Conservation (phyloP, 1,140 invertebrate genomes). For the Drosophila tsacasi region DNA sequence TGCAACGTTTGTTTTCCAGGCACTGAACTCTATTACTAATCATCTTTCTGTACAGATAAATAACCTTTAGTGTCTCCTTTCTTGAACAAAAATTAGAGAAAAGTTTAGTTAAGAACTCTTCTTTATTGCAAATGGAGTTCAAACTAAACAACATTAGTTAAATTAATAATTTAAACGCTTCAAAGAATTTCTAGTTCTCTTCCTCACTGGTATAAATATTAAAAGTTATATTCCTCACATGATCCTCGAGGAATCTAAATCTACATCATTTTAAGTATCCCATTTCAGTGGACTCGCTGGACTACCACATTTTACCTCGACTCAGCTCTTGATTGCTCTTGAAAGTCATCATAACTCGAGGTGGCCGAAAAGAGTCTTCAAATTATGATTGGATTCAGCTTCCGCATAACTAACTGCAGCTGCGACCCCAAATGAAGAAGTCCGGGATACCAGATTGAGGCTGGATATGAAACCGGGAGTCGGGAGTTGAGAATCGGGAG, state of each 20-base stretch:
- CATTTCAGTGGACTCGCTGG: conserved; percentile 13
- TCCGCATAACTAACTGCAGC: conserved; percentile 59
- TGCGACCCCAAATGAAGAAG: conserved; percentile 49
- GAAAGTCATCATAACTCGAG: conserved; percentile 35
- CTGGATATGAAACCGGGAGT: background rate
- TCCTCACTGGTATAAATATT: background rate
- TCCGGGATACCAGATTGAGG: conserved; percentile 8
- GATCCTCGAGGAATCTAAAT: conserved; percentile 1
- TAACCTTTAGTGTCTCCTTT: background rate
- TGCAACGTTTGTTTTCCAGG: background rate
- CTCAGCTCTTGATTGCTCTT: conserved; percentile 26
- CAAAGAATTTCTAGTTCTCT: background rate
- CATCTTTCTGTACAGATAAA: background rate
- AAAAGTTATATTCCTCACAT: conserved; percentile 5
- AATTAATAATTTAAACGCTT: background rate
- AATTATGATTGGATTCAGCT: conserved; percentile 57
- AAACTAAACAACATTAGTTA: background rate
- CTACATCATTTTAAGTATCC: conserved; percentile 29
- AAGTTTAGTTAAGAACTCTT: background rate
- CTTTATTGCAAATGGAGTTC: background rate
- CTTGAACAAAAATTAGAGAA: background rate
- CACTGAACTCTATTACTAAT: background rate
- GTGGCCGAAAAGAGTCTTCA: conserved; percentile 39
- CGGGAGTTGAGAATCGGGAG: background rate
- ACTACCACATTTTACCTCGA: conserved; percentile 12